phyloP scores from a whole-genome alignment of 2,113 vertebrate species.

The Paraplagusia blochii region DNA sequence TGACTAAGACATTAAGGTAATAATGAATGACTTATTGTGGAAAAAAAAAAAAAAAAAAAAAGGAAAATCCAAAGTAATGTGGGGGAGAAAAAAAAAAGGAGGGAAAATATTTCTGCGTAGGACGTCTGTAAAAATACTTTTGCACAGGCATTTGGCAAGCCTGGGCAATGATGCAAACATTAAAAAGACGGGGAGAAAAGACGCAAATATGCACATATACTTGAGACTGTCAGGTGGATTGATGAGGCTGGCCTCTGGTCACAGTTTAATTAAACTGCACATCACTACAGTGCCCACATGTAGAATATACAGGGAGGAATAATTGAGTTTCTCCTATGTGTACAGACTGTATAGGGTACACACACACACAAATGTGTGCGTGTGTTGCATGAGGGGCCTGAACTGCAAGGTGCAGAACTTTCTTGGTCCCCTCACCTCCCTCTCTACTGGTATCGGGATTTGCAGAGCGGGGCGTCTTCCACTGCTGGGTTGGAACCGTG shows the following conservation, averaged over 20 bases:
- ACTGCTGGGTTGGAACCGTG: constrained; percentile 57
- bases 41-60: too few species aligned
- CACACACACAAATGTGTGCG: neutral
- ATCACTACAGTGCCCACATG: constrained; percentile 31
- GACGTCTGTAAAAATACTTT: neutral
- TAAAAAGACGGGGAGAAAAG: neutral
- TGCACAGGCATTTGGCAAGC: constrained; percentile 40
- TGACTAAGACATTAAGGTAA: too few species aligned
- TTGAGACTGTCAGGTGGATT: constrained; percentile 45
- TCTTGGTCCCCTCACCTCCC: constrained; percentile 7
- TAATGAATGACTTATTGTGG: too few species aligned
- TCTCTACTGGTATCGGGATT: constrained; percentile 46
- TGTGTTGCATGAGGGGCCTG: constrained; percentile 24
- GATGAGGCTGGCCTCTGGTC: constrained; percentile 58
- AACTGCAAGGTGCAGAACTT: constrained; percentile 36
- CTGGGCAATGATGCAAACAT: constrained; percentile 38
- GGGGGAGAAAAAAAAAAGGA: too few species aligned
- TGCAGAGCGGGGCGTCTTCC: constrained; percentile 56
- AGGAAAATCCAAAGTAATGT: too few species aligned
- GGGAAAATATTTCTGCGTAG: too few species aligned
- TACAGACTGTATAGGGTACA: neutral
- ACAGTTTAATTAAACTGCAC: constrained; percentile 61
- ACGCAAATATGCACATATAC: constrained; percentile 37
- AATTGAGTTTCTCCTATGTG: neutral
- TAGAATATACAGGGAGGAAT: constrained; percentile 1